Evolutionary conservation across 2,888 invertebrate species (phyloP).

Genomic region (Chalcosyrphus nemorum): DNA sequence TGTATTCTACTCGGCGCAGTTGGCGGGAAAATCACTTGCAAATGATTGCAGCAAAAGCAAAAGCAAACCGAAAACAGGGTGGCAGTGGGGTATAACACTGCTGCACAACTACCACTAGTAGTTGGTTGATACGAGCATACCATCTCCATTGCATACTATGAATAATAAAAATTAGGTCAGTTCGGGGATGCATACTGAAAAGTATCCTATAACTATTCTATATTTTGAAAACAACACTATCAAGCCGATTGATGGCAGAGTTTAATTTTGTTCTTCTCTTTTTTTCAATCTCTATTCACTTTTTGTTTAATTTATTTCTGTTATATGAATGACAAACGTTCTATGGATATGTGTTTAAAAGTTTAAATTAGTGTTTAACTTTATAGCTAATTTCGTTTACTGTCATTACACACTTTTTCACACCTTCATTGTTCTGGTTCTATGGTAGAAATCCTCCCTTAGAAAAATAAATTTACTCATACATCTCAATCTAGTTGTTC

Average conservation of each 20-base stretch:
- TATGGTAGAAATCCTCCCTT: conserved; percentile 18
- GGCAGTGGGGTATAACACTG: conserved; percentile 7
- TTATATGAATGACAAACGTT: conserved; percentile 10
- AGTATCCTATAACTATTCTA: conserved; percentile 15
- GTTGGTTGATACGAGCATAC: conserved; percentile 45
- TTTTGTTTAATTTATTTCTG: background rate
- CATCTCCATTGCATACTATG: conserved; percentile 53
- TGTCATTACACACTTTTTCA: conserved; percentile 2
- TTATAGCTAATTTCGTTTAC: conserved; percentile 1
- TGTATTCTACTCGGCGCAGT: conserved; percentile 22
- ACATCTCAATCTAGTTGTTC: conserved; percentile 22
- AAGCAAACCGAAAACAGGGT: background rate
- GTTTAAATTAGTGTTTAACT: conserved; percentile 5
- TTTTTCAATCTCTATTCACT: background rate
- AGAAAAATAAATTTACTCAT: background rate
- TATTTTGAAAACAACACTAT: background rate
- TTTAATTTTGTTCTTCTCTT: background rate
- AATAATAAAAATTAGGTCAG: conserved; percentile 70
- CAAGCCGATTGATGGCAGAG: conserved; percentile 2
- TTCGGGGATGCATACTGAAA: conserved; percentile 26
- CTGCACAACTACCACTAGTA: conserved; percentile 3
- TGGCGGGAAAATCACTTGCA: conserved; percentile 71
- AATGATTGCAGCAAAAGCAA: conserved; percentile 45
- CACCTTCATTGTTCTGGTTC: conserved; percentile 19
- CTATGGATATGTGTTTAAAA: conserved; percentile 5